phyloP scores from a whole-genome alignment of 2,797 vertebrate species.

The Knipowitschia caucasica region DNA sequence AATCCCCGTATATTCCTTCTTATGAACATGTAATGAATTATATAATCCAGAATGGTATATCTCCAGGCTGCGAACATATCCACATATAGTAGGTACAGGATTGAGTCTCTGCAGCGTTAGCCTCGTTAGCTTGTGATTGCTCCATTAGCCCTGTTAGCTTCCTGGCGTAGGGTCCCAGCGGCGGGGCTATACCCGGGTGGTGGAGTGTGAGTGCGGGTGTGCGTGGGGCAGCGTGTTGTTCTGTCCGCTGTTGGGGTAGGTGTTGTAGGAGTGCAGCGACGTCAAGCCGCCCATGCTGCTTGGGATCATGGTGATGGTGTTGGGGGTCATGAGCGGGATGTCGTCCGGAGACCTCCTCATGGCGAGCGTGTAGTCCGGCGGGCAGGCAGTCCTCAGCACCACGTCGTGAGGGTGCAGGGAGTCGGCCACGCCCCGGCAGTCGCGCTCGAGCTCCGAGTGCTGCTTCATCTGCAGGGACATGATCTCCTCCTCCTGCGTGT shows the following conservation, averaged over 20 bases:
- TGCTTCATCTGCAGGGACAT: conserved; percentile 99
- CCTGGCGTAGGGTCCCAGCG: conserved; percentile 39
- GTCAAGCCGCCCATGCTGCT: conserved; percentile 95
- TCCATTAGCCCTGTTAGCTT: conserved; percentile 39
- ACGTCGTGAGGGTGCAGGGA: conserved; percentile 95
- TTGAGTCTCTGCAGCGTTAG: conserved; percentile 41
- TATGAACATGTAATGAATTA: conserved; percentile 61
- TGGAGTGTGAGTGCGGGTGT: conserved; percentile 95
- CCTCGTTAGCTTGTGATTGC: conserved; percentile 24
- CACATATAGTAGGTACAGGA: conserved; percentile 38
- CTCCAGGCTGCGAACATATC: conserved; percentile 52
- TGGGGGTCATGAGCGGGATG: conserved; percentile 99
- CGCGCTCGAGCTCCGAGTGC: conserved; percentile 96
- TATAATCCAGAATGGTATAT: conserved; percentile 46
- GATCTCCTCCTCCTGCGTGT: conserved; percentile 98
- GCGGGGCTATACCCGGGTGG: conserved; percentile 97
- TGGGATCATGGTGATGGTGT: conserved; percentile 99
- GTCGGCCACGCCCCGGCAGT: conserved; percentile 80
- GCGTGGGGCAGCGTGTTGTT: conserved; percentile 97
- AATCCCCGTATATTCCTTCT: conserved; percentile 53
- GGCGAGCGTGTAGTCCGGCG: conserved; percentile 98
- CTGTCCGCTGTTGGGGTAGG: conserved; percentile 92
- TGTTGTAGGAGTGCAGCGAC: conserved; percentile 95
- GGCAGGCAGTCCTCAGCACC: conserved; percentile 96
- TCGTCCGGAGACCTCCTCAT: conserved; percentile 98